Percentiles rank a stretch among this genome's conserved stretches.
Conservation (phyloP, 2,888 invertebrate genomes). For the Caenorhabditis macrosperma region DNA sequence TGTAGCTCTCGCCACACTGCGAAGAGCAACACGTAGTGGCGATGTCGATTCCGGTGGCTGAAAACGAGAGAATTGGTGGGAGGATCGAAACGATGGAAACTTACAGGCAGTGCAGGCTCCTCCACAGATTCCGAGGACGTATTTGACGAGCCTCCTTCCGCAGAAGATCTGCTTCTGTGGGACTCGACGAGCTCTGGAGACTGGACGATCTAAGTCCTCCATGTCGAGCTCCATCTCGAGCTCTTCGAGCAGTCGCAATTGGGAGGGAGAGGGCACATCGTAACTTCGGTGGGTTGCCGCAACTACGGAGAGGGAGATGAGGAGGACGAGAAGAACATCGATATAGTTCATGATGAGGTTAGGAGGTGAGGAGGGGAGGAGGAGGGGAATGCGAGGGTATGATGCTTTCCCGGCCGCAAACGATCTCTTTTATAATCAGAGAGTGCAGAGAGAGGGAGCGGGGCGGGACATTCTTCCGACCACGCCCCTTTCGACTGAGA, state of each 20-base stretch:
- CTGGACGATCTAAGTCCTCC: background rate
- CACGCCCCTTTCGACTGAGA: no score
- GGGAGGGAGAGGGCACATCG: background rate
- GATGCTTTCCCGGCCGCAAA: no score
- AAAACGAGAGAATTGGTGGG: background rate
- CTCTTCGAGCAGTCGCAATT: slow-evolving; percentile 14
- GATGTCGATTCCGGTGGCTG: background rate
- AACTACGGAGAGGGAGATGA: background rate
- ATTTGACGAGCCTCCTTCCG: background rate
- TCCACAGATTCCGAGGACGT: background rate
- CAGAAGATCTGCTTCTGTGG: background rate
- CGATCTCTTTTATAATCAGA: no score
- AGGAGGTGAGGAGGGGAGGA: no score
- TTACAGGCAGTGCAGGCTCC: background rate
- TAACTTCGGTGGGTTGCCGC: background rate
- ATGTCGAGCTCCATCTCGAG: slow-evolving; percentile 4
- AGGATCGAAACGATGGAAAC: background rate
- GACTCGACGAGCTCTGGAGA: slow-evolving; percentile 33
- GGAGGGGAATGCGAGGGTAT: no score
- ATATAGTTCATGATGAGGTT: background rate
- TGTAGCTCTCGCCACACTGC: background rate
- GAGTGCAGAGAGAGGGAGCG: no score
- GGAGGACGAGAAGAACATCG: background rate
- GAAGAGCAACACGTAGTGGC: background rate
- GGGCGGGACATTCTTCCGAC: no score